These are phyloP conservation scores for Phylloscopus trochiloides DNA, from an alignment of 2,113 vertebrate genomes.

Conservation along the genomic window DNA sequence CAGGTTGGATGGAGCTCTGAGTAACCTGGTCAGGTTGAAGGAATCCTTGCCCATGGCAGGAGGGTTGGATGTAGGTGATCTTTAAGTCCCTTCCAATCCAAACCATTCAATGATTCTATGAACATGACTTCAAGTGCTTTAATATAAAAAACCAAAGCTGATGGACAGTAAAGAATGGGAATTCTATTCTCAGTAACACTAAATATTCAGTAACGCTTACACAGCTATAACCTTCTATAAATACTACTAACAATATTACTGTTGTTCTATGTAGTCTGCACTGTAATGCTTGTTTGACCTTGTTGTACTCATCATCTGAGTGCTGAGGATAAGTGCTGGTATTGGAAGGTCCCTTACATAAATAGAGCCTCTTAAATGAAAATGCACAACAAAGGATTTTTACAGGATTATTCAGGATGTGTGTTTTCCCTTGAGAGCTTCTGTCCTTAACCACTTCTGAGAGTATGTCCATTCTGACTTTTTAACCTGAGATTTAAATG, in stretches of 20 bases:
- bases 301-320: not conserved
- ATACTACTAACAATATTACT: not conserved
- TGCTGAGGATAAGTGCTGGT: not conserved
- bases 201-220: not conserved
- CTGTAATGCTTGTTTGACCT: not conserved
- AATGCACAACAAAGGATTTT: not conserved
- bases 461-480: not conserved
- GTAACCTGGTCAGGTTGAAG: no score
- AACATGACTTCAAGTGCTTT: not conserved
- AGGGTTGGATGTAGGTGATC: no score
- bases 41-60: no score
- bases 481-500: not conserved
- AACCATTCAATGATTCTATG: not conserved
- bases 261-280: not conserved
- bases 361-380: not conserved
- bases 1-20: no score
- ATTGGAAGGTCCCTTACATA: not conserved
- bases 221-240: not conserved
- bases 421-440: not conserved
- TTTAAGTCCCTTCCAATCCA: not conserved
- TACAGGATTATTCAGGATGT: not conserved
- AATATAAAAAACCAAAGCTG: not conserved
- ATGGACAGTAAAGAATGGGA: not conserved
- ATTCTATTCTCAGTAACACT: not conserved
- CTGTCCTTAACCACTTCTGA: not conserved